Base-by-base conservation (phyloP, 2,797 vertebrate species). In the Astyanax mexicanus region DNA sequence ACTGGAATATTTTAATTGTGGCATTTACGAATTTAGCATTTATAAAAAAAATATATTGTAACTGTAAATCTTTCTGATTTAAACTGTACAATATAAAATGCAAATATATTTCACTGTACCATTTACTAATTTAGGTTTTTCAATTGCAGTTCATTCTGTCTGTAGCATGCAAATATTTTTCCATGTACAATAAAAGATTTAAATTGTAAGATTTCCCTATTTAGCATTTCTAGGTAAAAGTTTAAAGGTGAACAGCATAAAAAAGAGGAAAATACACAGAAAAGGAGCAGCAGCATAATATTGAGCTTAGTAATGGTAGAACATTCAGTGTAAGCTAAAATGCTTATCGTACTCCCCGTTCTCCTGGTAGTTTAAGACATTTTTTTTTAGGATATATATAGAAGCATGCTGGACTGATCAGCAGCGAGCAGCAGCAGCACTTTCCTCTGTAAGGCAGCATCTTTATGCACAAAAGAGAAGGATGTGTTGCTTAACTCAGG, bases 321-420 rank as follows among this genome's bases (percentile, higher is more conserved):
- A 85, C 79, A 80, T 80, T 72, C 38, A 70, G 83, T 81, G 84
- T 80, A 89, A 82, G 67, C 66, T 54, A 19, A 77, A 65, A 78
- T 69, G 74, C 45, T 69, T 27, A 9, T 82, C 74, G 84, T 84
- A 88, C 79, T 87, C 74, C 84, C 87, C 80, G 75, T 49, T 83
- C 79, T 75, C 80, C 84, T 77, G 72, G 89, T 85, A 90, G 88
- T 90, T 92, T 93, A 93, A 93, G 91, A 93, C 90, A 83, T 90
- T 88, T 90, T 73, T 87, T 84, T 84, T 81, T 84, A 72, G 88
- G 84, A n/a, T n/a, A n/a, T n/a, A n/a, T 83, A 84, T 72, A 9
- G 0, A 3, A 65, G 81, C 78, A 77, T 80, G 85, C 87, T 32
- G 29, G 29, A 32, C 29, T 32, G 29, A 29, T 32, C 29, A 32